These are phyloP conservation scores for Encarsia formosa DNA, from an alignment of 2,888 invertebrate genomes.

Conservation along the genomic window DNA sequence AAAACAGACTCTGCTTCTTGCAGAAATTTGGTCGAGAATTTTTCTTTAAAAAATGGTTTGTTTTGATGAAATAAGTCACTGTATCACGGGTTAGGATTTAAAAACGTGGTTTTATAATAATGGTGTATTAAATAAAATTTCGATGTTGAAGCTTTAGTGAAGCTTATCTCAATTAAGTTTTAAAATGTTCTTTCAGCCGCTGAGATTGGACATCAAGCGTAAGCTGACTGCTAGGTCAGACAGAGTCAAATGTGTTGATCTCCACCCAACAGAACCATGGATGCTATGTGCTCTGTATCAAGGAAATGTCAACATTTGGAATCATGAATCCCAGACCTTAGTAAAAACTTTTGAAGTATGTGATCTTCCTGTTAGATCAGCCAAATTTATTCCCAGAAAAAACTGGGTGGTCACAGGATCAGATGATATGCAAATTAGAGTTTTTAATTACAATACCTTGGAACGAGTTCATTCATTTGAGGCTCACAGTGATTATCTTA, in stretches of 20 bases:
- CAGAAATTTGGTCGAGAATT: too few species aligned
- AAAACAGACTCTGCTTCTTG: too few species aligned
- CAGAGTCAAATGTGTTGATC: conserved; percentile 95
- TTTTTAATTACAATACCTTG: conserved; percentile 98
- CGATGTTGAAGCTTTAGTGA: too few species aligned
- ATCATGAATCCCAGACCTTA: conserved; percentile 90
- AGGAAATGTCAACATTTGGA: conserved; percentile 99
- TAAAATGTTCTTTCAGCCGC: conserved; percentile 61
- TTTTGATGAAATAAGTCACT: neutral
- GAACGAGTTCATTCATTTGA: conserved; percentile 95
- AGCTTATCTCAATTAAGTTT: neutral
- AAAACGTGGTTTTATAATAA: neutral
- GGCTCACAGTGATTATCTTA: conserved; percentile 97
- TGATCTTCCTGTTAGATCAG: conserved; percentile 92
- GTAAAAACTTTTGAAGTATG: conserved; percentile 91
- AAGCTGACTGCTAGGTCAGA: conserved; percentile 96
- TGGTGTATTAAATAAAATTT: too few species aligned
- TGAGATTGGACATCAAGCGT: conserved; percentile 96
- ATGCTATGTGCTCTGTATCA: conserved; percentile 92
- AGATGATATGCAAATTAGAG: conserved; percentile 90
- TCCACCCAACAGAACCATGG: conserved; percentile 98
- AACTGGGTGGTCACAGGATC: conserved; percentile 99
- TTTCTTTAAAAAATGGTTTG: neutral
- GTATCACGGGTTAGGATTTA: neutral
- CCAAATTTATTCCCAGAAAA: conserved; percentile 93